Base-by-base conservation (phyloP, 2,797 vertebrate genomes). In the Falco naumanni region DNA sequence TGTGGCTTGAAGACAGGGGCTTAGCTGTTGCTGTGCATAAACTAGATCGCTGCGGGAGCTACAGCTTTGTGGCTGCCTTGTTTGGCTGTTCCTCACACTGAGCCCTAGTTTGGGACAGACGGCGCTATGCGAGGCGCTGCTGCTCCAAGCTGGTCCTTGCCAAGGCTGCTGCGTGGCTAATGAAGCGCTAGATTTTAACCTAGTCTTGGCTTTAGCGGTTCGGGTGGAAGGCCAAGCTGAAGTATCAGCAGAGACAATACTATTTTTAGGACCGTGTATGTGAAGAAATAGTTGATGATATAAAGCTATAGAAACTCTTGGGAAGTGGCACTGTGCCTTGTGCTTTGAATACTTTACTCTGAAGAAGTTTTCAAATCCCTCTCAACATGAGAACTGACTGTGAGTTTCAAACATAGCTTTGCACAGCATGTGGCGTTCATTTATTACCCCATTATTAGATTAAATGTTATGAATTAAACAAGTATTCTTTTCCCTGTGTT, bases 161-260 rank as follows among this genome's bases (percentile, higher is more conserved):
- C 94, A 96, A 95, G 48, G 70, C 88, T 83, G 80, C 90, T 89
- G 74, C 90, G 91, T 87, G 93, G 83, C 80, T 96, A 93, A 95
- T 85, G 85, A 90, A 92, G 94, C n/a, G 0, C 4, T 45, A 63
- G 76, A 41, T 77, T 96, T 91, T 87, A 96, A 85, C 87, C 74
- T 74, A 13, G 0, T 84, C 83, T 96, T 95, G 95, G 93, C 96
- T 93, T 1, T 28, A 70, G 60, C 0, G 0, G 28, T 88, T 95
- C 8, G 56, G 56, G 45, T 90, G 80, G 74, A 87, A 88, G 66
- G 91, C 88, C 41, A 80, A 76, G 72, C 61, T 76, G 89, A 93
- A 22, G 43, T 93, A 69, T 96, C 85, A 74, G 69, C 59, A 81
- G 69, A 93, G 34, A 93, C 77, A 78, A 53, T 77, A 26, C 70